Percentiles rank a stretch among this genome's conserved stretches.
Conservation (phyloP, 1,140 invertebrate species). For the Zaprionus africanus region DNA sequence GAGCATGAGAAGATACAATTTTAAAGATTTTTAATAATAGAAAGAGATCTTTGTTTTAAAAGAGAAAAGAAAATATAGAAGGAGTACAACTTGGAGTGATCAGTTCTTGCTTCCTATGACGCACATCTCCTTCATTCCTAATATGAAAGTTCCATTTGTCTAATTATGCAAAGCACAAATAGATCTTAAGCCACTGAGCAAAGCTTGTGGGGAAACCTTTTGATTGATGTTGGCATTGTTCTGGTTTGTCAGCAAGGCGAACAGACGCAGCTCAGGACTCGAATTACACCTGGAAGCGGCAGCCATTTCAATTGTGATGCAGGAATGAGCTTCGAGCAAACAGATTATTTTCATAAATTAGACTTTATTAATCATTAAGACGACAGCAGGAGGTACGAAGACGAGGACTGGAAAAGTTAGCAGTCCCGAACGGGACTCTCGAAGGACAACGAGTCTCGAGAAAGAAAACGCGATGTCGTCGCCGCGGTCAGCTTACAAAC, state of each 20-base stretch:
- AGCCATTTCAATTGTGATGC: constrained; percentile 40
- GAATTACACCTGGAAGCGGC: constrained; percentile 69
- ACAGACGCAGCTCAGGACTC: constrained; percentile 52
- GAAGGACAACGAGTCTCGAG: constrained; percentile 72
- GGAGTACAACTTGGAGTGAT: not conserved
- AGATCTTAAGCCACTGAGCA: constrained; percentile 42
- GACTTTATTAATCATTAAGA: constrained; percentile 83
- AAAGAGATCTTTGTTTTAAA: no score
- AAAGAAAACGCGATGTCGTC: constrained; percentile 42
- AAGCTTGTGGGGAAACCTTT: constrained; percentile 55
- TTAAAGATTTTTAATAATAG: not conserved
- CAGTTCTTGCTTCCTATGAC: not conserved
- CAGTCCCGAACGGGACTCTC: constrained; percentile 28
- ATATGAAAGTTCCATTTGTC: constrained; percentile 52
- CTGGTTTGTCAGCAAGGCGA: constrained; percentile 53
- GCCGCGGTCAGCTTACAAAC: constrained; percentile 62
- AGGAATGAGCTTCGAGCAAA: constrained; percentile 52
- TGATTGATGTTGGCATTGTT: constrained; percentile 78
- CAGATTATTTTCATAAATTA: constrained; percentile 83
- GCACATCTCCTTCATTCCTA: not conserved
- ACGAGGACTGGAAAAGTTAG: not conserved
- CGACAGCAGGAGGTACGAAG: constrained; percentile 54
- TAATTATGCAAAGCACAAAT: constrained; percentile 62
- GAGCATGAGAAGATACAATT: not conserved
- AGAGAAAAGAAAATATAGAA: no score